phyloP scores from a whole-genome alignment of 2,113 vertebrate genomes.

The Desmodus rotundus region DNA sequence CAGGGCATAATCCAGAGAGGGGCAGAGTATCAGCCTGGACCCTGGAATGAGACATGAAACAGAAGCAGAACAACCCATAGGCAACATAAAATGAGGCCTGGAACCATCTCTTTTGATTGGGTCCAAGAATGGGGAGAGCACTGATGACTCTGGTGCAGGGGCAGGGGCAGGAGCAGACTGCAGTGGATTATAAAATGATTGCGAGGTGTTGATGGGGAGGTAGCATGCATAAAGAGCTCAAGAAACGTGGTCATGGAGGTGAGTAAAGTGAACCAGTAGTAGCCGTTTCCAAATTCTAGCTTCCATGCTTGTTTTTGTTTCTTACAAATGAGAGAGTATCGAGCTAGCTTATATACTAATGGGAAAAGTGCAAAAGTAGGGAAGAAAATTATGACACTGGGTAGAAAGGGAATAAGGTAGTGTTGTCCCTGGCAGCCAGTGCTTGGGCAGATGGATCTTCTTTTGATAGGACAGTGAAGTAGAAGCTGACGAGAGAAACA shows the following conservation, averaged over 20 bases:
- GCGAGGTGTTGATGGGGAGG: rapidly evolving
- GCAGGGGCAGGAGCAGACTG: too few species aligned
- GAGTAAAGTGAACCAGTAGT: not conserved
- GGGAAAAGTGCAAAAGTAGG: not conserved
- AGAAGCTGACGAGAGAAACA: not conserved
- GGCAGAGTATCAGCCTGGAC: rapidly evolving
- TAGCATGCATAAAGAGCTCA: not conserved
- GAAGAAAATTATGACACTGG: not conserved
- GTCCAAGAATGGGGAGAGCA: not conserved
- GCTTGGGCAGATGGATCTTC: not conserved
- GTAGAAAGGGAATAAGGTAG: not conserved
- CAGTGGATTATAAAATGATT: rapidly evolving
- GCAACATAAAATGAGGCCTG: rapidly evolving
- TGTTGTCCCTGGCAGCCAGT: not conserved
- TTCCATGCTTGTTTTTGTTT: not conserved
- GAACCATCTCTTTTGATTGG: not conserved
- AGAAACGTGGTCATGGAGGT: not conserved
- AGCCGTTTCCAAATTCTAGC: not conserved
- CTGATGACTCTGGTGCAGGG: rapidly evolving
- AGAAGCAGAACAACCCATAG: not conserved
- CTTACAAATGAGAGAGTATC: not conserved
- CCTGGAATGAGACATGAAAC: not conserved
- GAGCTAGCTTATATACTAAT: not conserved
- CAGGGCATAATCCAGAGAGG: not conserved
- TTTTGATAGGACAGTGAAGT: not conserved